A percentile compares a stretch with the other conserved stretches of the same genome.
phyloP scores from a whole-genome alignment of 1,140 invertebrate genomes.

The Hypsibius dujardini region DNA sequence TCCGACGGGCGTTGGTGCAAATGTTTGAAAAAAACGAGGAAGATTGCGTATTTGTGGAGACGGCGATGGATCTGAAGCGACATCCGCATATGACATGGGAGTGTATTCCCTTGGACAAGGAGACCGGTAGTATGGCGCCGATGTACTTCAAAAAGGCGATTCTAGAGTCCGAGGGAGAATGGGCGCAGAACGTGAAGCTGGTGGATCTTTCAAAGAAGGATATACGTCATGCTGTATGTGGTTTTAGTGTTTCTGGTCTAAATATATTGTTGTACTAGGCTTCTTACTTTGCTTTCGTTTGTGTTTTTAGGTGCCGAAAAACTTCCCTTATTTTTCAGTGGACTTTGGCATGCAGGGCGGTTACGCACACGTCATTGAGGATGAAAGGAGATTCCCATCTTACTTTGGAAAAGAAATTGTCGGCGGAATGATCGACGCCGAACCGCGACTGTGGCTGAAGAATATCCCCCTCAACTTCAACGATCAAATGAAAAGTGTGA shows the following conservation, averaged over 20 bases:
- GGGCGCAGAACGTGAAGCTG: conserved; percentile 87
- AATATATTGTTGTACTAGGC: conserved; percentile 18
- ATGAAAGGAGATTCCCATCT: conserved; percentile 62
- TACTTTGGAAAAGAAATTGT: conserved; percentile 92
- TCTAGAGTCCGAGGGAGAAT: conserved; percentile 77
- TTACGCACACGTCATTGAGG: conserved; percentile 89
- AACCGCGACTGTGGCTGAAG: conserved; percentile 64
- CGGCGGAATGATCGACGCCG: conserved; percentile 75
- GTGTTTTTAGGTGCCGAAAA: conserved; percentile 54
- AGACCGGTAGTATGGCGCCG: conserved; percentile 61
- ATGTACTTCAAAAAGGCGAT: conserved; percentile 57
- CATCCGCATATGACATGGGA: conserved; percentile 70
- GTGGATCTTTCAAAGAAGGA: conserved; percentile 54
- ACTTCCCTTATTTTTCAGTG: conserved; percentile 78
- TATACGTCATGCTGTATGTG: conserved; percentile 45
- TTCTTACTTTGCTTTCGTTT: background rate
- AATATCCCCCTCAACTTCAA: conserved; percentile 52
- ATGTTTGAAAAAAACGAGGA: conserved; percentile 52
- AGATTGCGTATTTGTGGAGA: conserved; percentile 81
- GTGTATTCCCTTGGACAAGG: conserved; percentile 65
- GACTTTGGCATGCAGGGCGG: conserved; percentile 74
- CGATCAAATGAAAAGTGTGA: conserved; percentile 38
- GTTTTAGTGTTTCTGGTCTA: conserved; percentile 19
- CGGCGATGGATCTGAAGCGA: conserved; percentile 49
- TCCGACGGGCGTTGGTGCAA: conserved; percentile 51